phyloP scores from a whole-genome alignment of 2,113 vertebrate species.

The Cricetomys ansorgei region DNA sequence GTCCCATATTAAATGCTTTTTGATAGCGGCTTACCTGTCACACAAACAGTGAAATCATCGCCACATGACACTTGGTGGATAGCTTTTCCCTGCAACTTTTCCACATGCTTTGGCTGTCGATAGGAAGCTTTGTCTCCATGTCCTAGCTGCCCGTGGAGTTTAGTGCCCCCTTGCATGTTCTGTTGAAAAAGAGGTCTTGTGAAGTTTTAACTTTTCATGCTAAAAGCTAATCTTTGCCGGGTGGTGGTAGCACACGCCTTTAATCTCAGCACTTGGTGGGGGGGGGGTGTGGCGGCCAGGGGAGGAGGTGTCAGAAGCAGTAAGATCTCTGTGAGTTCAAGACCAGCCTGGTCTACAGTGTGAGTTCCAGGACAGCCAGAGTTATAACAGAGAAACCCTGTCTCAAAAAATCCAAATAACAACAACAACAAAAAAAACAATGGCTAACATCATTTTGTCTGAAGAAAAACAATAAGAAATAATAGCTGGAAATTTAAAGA shows the following conservation, averaged over 20 bases:
- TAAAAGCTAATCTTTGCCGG: neutral
- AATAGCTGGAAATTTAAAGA: conserved; percentile 56
- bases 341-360: no score
- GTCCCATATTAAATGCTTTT: neutral
- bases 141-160: conserved; percentile 97
- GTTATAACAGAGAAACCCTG: no score
- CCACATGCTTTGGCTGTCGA: conserved; percentile 96
- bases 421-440: no score
- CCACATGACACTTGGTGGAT: conserved; percentile 97
- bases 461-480: conserved; percentile 38
- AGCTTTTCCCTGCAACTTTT: conserved; percentile 96
- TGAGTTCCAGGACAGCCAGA: no score
- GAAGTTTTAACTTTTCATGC: conserved; percentile 55
- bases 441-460: neutral
- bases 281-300: no score
- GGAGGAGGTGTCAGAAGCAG: no score
- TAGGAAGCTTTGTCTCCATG: conserved; percentile 98
- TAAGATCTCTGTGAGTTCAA: no score
- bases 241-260: no score
- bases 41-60: conserved; percentile 96
- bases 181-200: conserved; percentile 82
- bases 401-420: no score
- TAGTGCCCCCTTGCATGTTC: conserved; percentile 98
- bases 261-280: no score
- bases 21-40: conserved; percentile 90